Evolutionary conservation across 2,797 vertebrate genomes (phyloP), one percentile per base, ranked within the genome.

Genomic region (Scolopax bukidnonensis): DNA sequence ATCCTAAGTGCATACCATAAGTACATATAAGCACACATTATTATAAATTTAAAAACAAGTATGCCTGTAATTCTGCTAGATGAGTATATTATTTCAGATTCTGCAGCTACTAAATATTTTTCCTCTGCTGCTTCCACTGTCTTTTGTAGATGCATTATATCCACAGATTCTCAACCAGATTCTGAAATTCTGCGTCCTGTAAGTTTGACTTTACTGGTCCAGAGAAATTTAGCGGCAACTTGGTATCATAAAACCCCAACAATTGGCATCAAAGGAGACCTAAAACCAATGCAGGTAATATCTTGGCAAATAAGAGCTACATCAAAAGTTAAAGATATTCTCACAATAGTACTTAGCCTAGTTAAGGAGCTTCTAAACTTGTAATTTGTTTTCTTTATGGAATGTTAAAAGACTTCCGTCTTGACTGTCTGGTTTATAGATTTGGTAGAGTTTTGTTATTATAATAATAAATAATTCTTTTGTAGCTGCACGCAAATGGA

Each of bases 221-320:
- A 98, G 97, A 99, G 99, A 93, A 99, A 99, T 97, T 98, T 99
- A 90, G 98, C 99, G 10, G 98, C 99, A 61, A 43, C 98, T 15
- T 99, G 99, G 99, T 99, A 98, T 97, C 96, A 98, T 60, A 96
- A 98, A 75, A 98, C 98, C 95, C 98, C 99, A 33, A 98, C 98
- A 8, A 96, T 99, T 86, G 97, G 98, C 79, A 97, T 99, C 28
- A 97, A 98, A 95, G 99, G 99, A 95, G 98, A 99, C 90, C 97
- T 99, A 40, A 99, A 99, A 87, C 99, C 99, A 54, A 99, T 99
- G 99, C 98, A 99, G 98, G 99, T 99, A 97, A 79, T 91, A 40
- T 4, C 14, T 3, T 61, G 15, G n/a, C 16, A 64, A 43, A 10
- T 40, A 13, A 56, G 17, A 80, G 7, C 36, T 83, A 4, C 11